A percentile compares a stretch with the other conserved stretches of the same genome.
These are phyloP conservation scores for Lasioglossum morio DNA, from an alignment of 2,888 invertebrate species.

Conservation along the genomic window DNA sequence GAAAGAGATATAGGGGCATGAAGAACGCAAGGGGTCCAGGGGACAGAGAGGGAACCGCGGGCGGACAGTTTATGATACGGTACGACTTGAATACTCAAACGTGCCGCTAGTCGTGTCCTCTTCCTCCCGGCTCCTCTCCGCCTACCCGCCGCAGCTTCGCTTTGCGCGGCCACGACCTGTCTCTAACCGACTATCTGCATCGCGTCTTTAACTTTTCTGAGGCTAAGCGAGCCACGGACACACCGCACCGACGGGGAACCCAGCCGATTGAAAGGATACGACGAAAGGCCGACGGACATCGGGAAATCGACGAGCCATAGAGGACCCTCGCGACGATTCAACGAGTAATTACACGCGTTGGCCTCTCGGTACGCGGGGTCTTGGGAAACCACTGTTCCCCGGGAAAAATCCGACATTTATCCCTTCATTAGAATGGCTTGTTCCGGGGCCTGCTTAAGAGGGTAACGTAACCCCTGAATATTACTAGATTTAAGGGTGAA, in stretches of 20 bases:
- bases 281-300: constrained; percentile 18
- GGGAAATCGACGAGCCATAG: constrained; percentile 7
- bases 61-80: constrained; percentile 82
- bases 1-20: constrained; percentile 45
- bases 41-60: constrained; percentile 69
- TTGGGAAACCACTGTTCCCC: background rate
- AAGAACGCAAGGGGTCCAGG: constrained; percentile 12
- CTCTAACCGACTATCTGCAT: constrained; percentile 62
- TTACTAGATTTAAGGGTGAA: too few species aligned
- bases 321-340: background rate
- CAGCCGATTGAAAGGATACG: constrained; percentile 22
- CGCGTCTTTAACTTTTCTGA: constrained; percentile 45
- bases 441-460: background rate
- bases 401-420: background rate
- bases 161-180: constrained; percentile 55
- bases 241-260: background rate
- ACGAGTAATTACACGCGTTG: background rate
- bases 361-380: background rate
- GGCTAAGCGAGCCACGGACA: background rate
- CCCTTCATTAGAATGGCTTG: background rate
- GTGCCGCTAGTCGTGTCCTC: constrained; percentile 76
- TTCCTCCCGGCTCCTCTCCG: constrained; percentile 39
- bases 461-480: too few species aligned
- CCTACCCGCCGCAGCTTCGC: constrained; percentile 29
- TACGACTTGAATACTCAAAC: constrained; percentile 81